Base-by-base conservation (phyloP, 2,888 invertebrate genomes). In the Parnassius apollo region DNA sequence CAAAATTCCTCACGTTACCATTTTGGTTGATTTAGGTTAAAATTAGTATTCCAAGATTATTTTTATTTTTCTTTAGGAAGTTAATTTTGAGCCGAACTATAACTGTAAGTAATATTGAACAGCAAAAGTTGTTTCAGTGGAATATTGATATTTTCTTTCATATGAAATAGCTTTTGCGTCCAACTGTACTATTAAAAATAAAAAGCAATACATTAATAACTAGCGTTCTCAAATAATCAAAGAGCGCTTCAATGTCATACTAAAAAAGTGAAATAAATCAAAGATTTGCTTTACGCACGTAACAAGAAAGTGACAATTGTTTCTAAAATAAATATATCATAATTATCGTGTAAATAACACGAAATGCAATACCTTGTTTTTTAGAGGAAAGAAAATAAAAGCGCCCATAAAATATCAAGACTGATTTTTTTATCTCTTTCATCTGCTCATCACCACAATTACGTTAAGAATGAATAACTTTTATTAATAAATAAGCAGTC, bases 1-100 rank as follows among this genome's bases (percentile, higher is more conserved):
- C 69, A 67, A 72, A 71, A 72, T 70, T 71, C 69, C 57, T 69
- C 63, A 62, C 54, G 67, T 67, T 67, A 67, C 67, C 67, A 64
- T 60, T 56, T 55, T 44, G 62, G 52, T 60, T 60, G 58, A 52
- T 42, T 60, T 65, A 64, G 57, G 61, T 62, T 56, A 52, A 61
- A 65, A 61, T 64, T 51, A 64, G 48, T 58, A 44, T 50, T 45
- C 44, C 13, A 13, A 60, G 55, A 56, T 59, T 51, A 54, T 55
- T 49, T 46, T 46, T 53, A 57, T 58, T 59, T 52, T 12, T 50
- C 11, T 42, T 64, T 53, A 52, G 52, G 18, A 49, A 50, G 8
- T 46, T 44, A 57, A 46, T 61, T 55, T 57, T 45, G 45, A 52
- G 13, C 51, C 25, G 25, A 45, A 25, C 18, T 60, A 42, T 54